These are phyloP conservation scores for Philonicus albiceps DNA, from an alignment of 2,888 invertebrate genomes.

Conservation along the genomic window DNA sequence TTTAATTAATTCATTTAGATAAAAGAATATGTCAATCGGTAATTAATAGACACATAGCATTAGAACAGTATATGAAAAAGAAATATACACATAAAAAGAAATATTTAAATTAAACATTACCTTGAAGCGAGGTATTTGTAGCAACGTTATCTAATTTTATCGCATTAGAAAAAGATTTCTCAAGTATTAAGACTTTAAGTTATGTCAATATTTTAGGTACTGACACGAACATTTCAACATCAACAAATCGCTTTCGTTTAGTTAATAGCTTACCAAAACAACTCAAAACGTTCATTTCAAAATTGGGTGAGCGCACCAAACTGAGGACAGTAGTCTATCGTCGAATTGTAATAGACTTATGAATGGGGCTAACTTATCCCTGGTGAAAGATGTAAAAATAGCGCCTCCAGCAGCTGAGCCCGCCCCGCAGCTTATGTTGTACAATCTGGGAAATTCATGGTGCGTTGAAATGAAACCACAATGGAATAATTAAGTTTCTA, in stretches of 20 bases:
- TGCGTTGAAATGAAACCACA: conserved; percentile 45
- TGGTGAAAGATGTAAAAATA: not conserved
- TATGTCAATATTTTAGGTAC: not conserved
- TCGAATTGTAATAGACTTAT: conserved; percentile 24
- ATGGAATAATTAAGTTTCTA: conserved; percentile 46
- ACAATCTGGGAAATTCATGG: conserved; percentile 43
- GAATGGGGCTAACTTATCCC: conserved; percentile 1
- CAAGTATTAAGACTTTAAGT: not conserved
- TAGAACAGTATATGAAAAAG: not conserved
- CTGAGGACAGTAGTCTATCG: not conserved
- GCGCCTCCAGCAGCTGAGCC: not conserved
- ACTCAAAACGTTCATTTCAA: not conserved
- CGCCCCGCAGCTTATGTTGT: conserved; percentile 1
- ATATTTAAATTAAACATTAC: not conserved
- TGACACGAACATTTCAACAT: not conserved
- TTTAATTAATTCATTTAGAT: not conserved
- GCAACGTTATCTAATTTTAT: not conserved
- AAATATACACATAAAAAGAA: not conserved
- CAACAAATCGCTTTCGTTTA: not conserved
- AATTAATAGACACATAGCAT: not conserved
- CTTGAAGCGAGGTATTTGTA: not conserved
- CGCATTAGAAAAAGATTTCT: not conserved
- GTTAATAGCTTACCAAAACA: not conserved
- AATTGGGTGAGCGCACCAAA: not conserved
- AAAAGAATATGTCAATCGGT: not conserved